Percentiles rank a stretch among this genome's conserved stretches.
These are phyloP conservation scores for Chrysogorgia sp. DNA, from an alignment of 92 coral and sea anemone genomes.

Conservation along the genomic window DNA sequence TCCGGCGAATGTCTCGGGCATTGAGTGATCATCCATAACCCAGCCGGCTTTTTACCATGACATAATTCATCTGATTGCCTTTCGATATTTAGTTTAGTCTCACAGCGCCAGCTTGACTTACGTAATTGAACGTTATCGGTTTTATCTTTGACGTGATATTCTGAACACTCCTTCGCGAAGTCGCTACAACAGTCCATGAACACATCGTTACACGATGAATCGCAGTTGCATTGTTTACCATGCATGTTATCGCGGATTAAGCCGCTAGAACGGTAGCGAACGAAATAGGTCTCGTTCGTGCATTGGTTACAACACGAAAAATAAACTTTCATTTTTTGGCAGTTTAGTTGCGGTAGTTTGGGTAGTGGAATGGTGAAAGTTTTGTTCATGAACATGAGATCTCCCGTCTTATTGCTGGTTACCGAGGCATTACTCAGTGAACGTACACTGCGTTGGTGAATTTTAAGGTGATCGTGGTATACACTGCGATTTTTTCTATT, in stretches of 20 bases:
- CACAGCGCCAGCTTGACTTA: slow-evolving; percentile 23
- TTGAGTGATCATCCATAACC: slow-evolving; percentile 27
- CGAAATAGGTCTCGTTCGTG: not conserved
- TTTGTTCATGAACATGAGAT: no score
- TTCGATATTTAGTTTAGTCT: not conserved
- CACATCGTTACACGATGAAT: slow-evolving; percentile 11
- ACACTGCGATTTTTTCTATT: no score
- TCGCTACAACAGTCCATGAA: slow-evolving; percentile 36
- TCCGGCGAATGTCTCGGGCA: slow-evolving; percentile 25
- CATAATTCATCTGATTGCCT: not conserved
- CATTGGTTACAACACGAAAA: not conserved
- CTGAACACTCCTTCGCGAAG: slow-evolving; percentile 4
- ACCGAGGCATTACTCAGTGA: no score
- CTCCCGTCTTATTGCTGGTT: no score
- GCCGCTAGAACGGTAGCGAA: not conserved
- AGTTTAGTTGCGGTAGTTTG: not conserved
- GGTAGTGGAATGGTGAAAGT: no score
- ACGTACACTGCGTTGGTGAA: no score
- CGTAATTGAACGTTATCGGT: not conserved
- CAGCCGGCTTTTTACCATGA: no score
- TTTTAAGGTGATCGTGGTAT: no score
- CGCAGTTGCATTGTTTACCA: slow-evolving; percentile 10
- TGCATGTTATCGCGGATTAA: not conserved
- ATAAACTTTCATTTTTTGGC: not conserved
- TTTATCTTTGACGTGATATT: not conserved